Conservation (phyloP, 1,140 invertebrate species). For the Hyles vespertilio region DNA sequence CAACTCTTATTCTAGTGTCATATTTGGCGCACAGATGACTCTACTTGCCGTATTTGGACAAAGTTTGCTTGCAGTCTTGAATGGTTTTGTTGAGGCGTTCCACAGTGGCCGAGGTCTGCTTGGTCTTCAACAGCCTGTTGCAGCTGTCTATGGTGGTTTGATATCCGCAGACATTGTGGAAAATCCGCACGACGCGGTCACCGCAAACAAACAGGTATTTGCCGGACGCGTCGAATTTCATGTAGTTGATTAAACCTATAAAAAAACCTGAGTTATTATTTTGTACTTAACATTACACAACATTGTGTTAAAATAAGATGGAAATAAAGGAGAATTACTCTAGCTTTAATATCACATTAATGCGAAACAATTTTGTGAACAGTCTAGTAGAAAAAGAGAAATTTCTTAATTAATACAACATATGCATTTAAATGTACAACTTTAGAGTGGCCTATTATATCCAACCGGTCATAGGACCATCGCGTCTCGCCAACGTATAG, state of each 20-base stretch:
- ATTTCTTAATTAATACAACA: no score
- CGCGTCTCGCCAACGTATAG: no score
- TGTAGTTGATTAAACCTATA: slow-evolving; percentile 81
- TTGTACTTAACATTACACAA: neutral
- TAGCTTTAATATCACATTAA: no score
- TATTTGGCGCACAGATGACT: slow-evolving; percentile 5
- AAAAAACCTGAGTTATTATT: slow-evolving; percentile 22
- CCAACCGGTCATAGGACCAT: no score
- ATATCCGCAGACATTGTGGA: slow-evolving; percentile 89
- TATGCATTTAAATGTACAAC: no score
- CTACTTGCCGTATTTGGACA: slow-evolving; percentile 69
- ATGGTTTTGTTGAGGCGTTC: slow-evolving; percentile 85
- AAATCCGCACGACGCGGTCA: slow-evolving; percentile 86
- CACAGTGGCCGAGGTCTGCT: slow-evolving; percentile 81
- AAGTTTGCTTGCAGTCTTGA: slow-evolving; percentile 78
- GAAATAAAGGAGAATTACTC: no score
- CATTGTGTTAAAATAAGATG: no score
- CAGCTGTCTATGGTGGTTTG: slow-evolving; percentile 81
- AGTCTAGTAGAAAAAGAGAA: no score
- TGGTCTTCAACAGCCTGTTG: slow-evolving; percentile 78
- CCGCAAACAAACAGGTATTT: slow-evolving; percentile 85
- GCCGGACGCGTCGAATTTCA: slow-evolving; percentile 84
- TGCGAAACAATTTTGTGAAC: no score
- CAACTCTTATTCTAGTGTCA: slow-evolving; percentile 9
- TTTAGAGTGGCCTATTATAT: no score